These are phyloP conservation scores for Drosophila meridiana DNA, from an alignment of 2,888 invertebrate genomes.

Conservation along the genomic window DNA sequence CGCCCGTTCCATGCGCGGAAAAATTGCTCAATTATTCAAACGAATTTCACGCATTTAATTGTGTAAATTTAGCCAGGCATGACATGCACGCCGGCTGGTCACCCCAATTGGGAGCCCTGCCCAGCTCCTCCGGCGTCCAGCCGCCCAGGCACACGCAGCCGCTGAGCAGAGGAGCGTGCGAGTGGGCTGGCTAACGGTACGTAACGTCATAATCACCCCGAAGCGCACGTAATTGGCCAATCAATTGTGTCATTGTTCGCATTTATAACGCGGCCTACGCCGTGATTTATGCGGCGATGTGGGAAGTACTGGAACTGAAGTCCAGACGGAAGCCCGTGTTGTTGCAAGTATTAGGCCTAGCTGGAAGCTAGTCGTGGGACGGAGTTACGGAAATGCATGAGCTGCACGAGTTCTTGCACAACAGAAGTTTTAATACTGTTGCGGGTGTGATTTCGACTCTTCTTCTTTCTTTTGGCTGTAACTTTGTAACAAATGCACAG, in stretches of 20 bases:
- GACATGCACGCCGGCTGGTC: conserved; percentile 59
- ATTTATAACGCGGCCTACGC: conserved; percentile 76
- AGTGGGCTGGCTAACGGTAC: conserved; percentile 69
- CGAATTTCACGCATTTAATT: conserved; percentile 82
- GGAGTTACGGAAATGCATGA: conserved; percentile 33
- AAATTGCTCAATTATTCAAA: conserved; percentile 81
- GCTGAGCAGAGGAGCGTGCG: background rate
- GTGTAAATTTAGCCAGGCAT: conserved; percentile 80
- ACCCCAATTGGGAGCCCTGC: conserved; percentile 11
- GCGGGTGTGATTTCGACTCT: conserved; percentile 55
- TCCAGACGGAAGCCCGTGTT: background rate
- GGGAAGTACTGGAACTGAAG: conserved; percentile 31
- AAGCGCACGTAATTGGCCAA: conserved; percentile 85
- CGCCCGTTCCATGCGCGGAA: conserved; percentile 40
- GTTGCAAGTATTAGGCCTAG: conserved; percentile 60
- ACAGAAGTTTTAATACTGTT: conserved; percentile 72
- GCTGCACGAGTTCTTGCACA: conserved; percentile 52
- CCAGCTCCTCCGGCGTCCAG: background rate
- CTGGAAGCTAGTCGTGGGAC: conserved; percentile 18
- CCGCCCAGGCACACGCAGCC: conserved; percentile 8
- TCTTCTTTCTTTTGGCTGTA: conserved; percentile 51
- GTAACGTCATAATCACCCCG: conserved; percentile 83
- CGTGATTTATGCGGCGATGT: conserved; percentile 76
- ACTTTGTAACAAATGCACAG: conserved; percentile 78
- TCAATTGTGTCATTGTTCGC: conserved; percentile 83